Evolutionary conservation across 2,797 vertebrate genomes (phyloP), one percentile per base, ranked within the genome.

Genomic region (Tarsius wallacei): DNA sequence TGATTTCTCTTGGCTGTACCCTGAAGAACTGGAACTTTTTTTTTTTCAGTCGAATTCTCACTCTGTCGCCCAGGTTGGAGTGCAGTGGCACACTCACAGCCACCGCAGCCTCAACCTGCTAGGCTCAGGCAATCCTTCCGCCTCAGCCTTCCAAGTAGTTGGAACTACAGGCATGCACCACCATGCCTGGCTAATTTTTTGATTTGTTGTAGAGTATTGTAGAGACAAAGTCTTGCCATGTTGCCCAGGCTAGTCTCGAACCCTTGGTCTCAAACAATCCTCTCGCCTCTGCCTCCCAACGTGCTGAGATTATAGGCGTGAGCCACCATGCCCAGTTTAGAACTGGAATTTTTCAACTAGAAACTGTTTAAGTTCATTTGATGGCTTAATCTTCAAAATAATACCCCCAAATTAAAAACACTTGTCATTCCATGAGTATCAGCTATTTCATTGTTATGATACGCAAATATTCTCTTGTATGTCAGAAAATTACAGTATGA

Each of bases 391-490:
- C 61, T 19, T 92, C 81, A 84, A 91, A 81, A 89, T 82, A 95
- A 86, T 76, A 86, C 7, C 51, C 64, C 24, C 49, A 93, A 76
- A 91, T 73, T 88, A 71, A 94, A 95, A 94, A 76, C 61, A 87
- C 3, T 84, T 87, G 14, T 83, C 66, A 93, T 73, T 87, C 42
- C 31, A 81, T 68, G 17, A 84, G 24, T 81, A 80, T 2, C 28
- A 93, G 57, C 16, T 78, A 90, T 93, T 86, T 89, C 53, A 49
- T 74, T 94, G 83, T 80, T 63, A 77, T 61, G 53, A 55, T 70
- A 16, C 85, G 24, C 31, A 55, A 93, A 85, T 83, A 85, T 84
- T 53, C 87, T 91, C 24, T 94, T 12, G 70, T 42, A 77, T 77
- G 93, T n/a, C 31, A 91, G 7, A 90, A 95, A 94, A 90, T 73